These are phyloP conservation scores for Enteromius radiatus DNA, from an alignment of 2,797 vertebrate species.

Conservation along the genomic window DNA sequence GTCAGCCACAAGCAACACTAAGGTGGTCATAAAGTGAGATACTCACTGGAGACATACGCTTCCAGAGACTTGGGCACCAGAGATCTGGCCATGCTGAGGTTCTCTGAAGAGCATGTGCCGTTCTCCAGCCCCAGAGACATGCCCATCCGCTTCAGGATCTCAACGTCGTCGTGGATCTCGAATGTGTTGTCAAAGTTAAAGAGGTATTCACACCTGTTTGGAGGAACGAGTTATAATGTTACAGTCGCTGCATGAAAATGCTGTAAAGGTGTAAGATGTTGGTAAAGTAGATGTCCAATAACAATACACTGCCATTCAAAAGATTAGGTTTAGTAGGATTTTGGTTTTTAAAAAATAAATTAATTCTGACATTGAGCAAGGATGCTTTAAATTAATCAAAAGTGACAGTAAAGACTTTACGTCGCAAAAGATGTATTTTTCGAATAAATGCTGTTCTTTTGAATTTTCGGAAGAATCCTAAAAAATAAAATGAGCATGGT, in stretches of 20 bases:
- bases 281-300: neutral
- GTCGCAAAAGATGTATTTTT: neutral
- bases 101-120: constrained; percentile 81
- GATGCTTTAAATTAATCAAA: neutral
- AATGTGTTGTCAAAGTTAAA: constrained; percentile 90
- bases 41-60: constrained; percentile 82
- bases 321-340: neutral
- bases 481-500: neutral
- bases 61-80: constrained; percentile 86
- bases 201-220: constrained; percentile 85
- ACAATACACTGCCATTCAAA: neutral
- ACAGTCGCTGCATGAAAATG: neutral
- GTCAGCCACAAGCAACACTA: neutral
- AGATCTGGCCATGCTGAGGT: constrained; percentile 81
- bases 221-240: constrained; percentile 5
- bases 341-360: neutral
- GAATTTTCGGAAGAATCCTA: neutral
- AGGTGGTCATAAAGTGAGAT: neutral
- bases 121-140: constrained; percentile 86
- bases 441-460: neutral
- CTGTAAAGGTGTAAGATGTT: neutral
- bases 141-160: constrained; percentile 87
- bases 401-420: neutral
- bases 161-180: constrained; percentile 87
- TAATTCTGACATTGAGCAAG: neutral